These are phyloP conservation scores for Meloidogyne hapla DNA, from an alignment of 1,140 invertebrate species.

Conservation along the genomic window DNA sequence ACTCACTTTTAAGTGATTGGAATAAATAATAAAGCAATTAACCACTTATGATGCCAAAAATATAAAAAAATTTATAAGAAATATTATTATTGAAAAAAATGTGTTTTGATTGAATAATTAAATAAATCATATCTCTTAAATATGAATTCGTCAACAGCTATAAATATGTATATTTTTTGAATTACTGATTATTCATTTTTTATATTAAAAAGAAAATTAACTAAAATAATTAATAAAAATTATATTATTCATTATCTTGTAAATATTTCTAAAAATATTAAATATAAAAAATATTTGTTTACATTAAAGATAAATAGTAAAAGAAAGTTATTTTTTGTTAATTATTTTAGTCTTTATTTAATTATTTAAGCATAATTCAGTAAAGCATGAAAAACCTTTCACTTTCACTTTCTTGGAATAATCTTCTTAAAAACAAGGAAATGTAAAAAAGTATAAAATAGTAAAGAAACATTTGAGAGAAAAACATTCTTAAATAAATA, in stretches of 20 bases:
- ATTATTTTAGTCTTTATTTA: neutral
- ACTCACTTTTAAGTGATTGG: neutral
- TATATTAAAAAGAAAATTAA: neutral
- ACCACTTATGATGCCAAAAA: neutral
- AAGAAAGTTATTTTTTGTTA: neutral
- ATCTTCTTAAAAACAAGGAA: neutral
- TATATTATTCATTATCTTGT: neutral
- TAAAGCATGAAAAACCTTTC: neutral
- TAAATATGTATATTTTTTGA: no score
- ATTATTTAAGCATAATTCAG: neutral
- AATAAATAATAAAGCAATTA: neutral
- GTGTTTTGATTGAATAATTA: neutral
- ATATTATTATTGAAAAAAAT: neutral
- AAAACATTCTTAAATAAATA: neutral
- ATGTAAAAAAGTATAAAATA: neutral
- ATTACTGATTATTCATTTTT: no score
- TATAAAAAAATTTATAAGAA: neutral
- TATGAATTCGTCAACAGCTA: no score
- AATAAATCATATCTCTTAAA: no score
- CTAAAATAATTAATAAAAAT: no score
- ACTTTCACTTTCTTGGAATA: neutral
- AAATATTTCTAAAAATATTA: neutral
- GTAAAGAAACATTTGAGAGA: neutral
- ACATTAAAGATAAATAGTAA: neutral
- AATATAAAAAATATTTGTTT: neutral